Percentiles rank a stretch among this genome's conserved stretches.
These are phyloP conservation scores for Petrocephalus zakoni DNA, from an alignment of 2,113 vertebrate genomes.

Conservation along the genomic window DNA sequence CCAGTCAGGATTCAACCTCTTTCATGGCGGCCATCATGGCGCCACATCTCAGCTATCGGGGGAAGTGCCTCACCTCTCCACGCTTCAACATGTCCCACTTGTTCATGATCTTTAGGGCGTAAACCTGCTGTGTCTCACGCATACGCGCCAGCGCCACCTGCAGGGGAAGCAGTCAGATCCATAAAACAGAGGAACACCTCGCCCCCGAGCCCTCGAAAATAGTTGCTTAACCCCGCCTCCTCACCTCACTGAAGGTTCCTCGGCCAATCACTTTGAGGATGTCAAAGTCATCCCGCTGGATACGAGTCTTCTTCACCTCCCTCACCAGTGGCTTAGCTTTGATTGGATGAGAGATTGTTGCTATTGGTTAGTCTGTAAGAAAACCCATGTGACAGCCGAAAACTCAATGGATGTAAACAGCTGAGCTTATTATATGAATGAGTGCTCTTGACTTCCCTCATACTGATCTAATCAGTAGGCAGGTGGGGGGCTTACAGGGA, in stretches of 20 bases:
- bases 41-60: background rate
- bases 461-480: background rate
- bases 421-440: background rate
- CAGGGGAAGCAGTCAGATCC: background rate
- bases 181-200: background rate
- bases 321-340: conserved; percentile 62
- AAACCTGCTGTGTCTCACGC: conserved; percentile 67
- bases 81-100: conserved; percentile 81
- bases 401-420: too few relatives aligned
- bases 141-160: conserved; percentile 75
- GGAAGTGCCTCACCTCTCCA: conserved; percentile 64
- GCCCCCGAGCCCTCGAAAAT: background rate
- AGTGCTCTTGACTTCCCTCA: background rate
- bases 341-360: background rate
- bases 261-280: conserved; percentile 80
- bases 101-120: conserved; percentile 82
- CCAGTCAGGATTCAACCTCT: background rate
- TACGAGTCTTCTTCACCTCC: conserved; percentile 64
- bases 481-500: background rate
- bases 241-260: conserved; percentile 82
- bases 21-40: background rate
- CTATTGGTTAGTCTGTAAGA: background rate
- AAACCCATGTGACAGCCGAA: background rate
- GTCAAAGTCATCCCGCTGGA: conserved; percentile 74
- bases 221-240: background rate